A percentile compares a stretch with the other conserved stretches of the same genome.
These are phyloP conservation scores for Salvelinus sp. DNA, from an alignment of 2,113 vertebrate genomes.

Conservation along the genomic window DNA sequence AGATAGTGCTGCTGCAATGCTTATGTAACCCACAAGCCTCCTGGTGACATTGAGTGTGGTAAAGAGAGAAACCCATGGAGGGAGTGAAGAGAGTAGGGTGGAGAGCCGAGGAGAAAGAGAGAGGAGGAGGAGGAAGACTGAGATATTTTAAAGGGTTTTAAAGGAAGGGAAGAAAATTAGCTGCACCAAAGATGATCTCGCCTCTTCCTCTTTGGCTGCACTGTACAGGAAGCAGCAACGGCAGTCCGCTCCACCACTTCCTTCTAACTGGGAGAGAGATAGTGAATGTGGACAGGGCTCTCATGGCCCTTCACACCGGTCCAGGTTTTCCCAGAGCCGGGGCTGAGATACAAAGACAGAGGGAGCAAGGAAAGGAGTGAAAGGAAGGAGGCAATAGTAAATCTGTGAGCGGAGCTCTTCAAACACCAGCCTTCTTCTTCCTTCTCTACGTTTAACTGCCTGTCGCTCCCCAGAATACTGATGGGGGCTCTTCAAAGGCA, in stretches of 20 bases:
- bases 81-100: not conserved
- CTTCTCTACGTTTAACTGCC: slow-evolving; percentile 37
- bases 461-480: slow-evolving; percentile 61
- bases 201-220: not conserved
- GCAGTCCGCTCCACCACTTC: not conserved
- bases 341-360: too few relatives aligned
- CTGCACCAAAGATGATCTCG: too few relatives aligned
- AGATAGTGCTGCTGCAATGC: slow-evolving; percentile 59
- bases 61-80: not conserved
- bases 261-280: too few relatives aligned
- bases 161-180: not conserved
- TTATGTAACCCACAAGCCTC: slow-evolving; percentile 67
- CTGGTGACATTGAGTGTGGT: slow-evolving; percentile 50
- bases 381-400: slow-evolving; percentile 21
- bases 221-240: not conserved
- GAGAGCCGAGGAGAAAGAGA: not conserved
- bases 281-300: too few relatives aligned
- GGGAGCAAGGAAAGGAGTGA: not conserved
- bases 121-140: not conserved
- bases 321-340: too few relatives aligned
- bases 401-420: slow-evolving; percentile 38
- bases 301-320: too few relatives aligned
- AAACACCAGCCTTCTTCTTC: slow-evolving; percentile 39
- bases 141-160: too few relatives aligned
- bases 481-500: slow-evolving; percentile 42